Evolutionary conservation across 2,797 vertebrate genomes (phyloP), one percentile per base, ranked within the genome.

Genomic region (Peromyscus eremicus): DNA sequence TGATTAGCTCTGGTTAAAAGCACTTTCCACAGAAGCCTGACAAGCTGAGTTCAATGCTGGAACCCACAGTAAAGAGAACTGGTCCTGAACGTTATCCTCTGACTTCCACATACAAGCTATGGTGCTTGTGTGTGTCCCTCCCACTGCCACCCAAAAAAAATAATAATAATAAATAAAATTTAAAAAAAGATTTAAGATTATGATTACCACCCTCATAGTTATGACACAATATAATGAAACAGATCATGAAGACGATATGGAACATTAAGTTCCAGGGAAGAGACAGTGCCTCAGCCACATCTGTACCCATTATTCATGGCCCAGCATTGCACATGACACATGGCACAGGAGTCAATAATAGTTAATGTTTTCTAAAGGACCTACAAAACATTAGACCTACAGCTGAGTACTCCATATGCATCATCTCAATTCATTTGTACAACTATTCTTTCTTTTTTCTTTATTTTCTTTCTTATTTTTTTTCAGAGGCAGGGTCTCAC

Each of bases 181-280:
- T 73, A 73, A 79, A n/a, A 71, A 70, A 92, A 43, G 83, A 92
- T 25, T 89, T 84, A 84, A 85, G 49, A 77, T n/a, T 84, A 40
- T 7, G 71, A 60, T 94, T 19, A 68, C 25, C 62, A 83, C 6
- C 40, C 52, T 81, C 40, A 73, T n/a, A 83, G 62, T 82, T 37
- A 79, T 21, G 17, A 88, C 32, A 91, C 17, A 40, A 37, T 17
- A 7, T 29, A 84, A 71, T 19, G 68, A 49, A 66, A 77, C 1
- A 60, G 46, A 17, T 49, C 17, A 37, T 17, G 10, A 94, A 89
- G 7, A 68, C 14, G 32, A 55, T 62, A 52, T 2, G 91, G 81
- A 94, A 94, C 81, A 62, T 73, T 43, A 79, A 64, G 75, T 84
- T 84, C n/a, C 40, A 80, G 75, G 23, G 37, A 34, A 32, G n/a